Evolutionary conservation across 2,888 invertebrate genomes (phyloP).

Genomic region (Ichneumoninae sp.): DNA sequence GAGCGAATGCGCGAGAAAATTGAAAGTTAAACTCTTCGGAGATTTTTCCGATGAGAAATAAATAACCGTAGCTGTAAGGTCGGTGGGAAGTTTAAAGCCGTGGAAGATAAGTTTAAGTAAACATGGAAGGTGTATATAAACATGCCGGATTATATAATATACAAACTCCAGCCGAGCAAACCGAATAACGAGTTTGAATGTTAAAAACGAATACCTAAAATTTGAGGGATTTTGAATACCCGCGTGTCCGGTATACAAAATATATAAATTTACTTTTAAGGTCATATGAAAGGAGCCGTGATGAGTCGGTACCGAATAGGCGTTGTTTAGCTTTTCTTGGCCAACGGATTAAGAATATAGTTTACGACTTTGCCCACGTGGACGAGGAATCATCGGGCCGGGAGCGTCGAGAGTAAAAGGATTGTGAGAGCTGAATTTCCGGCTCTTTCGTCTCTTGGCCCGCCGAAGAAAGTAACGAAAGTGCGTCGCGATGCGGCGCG

Average conservation of each 20-base stretch:
- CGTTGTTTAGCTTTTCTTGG: slow-evolving; percentile 14
- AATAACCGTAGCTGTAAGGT: too few species aligned
- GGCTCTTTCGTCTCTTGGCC: slow-evolving; percentile 77
- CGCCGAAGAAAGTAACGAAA: slow-evolving; percentile 82
- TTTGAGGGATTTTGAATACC: neutral
- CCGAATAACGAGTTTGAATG: neutral
- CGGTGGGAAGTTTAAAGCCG: too few species aligned
- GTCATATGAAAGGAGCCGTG: neutral
- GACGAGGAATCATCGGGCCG: neutral
- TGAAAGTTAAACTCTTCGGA: neutral
- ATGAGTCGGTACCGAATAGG: neutral
- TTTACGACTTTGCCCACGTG: neutral
- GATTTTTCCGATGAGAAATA: too few species aligned
- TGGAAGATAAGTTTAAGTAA: too few species aligned
- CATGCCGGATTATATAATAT: too few species aligned
- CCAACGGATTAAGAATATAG: neutral
- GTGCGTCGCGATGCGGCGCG: slow-evolving; percentile 68
- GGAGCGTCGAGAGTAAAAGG: slow-evolving; percentile 57
- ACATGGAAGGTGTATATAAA: too few species aligned
- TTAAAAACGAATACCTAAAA: neutral
- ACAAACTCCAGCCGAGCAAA: neutral
- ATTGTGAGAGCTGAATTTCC: slow-evolving; percentile 64
- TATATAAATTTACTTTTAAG: neutral
- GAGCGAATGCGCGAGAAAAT: too few species aligned
- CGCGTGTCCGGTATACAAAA: neutral